phyloP scores from a whole-genome alignment of 2,888 invertebrate species.

The Thumatha senex region DNA sequence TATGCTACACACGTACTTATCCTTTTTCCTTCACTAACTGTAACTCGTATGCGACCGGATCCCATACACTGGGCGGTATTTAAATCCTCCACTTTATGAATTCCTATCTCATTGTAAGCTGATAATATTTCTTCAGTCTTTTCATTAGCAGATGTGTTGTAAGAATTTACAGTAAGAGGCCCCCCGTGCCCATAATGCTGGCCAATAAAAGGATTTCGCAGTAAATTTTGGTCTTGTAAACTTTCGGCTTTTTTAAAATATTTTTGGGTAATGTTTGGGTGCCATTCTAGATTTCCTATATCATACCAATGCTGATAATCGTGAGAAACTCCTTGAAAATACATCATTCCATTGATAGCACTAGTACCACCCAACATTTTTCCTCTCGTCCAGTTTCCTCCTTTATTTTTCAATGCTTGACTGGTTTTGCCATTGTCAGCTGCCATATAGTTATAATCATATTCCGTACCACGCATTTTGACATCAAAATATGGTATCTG shows the following conservation, averaged over 20 bases:
- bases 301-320: slow-evolving; percentile 81
- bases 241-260: slow-evolving; percentile 30
- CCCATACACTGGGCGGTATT: slow-evolving; percentile 21
- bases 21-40: slow-evolving; percentile 18
- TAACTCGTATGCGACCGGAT: slow-evolving; percentile 2
- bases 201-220: slow-evolving; percentile 40
- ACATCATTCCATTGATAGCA: slow-evolving; percentile 80
- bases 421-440: slow-evolving; percentile 18
- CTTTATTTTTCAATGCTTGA: slow-evolving; percentile 19
- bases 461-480: not conserved
- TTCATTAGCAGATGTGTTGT: slow-evolving; percentile 12
- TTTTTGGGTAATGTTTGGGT: slow-evolving; percentile 15
- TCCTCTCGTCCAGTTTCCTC: slow-evolving; percentile 80
- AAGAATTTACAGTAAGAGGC: slow-evolving; percentile 17
- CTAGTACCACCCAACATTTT: slow-evolving; percentile 84
- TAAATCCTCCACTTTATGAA: slow-evolving; percentile 18
- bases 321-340: slow-evolving; percentile 69
- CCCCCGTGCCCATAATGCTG: slow-evolving; percentile 39
- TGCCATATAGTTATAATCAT: slow-evolving; percentile 29
- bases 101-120: slow-evolving; percentile 22
- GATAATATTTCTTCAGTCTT: slow-evolving; percentile 1
- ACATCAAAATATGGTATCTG: slow-evolving; percentile 18
- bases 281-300: slow-evolving; percentile 65
- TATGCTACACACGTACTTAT: slow-evolving; percentile 19
- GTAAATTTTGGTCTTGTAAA: slow-evolving; percentile 14